Evolutionary conservation across 92 coral and sea anemone genomes (phyloP), one percentile per base, ranked within the genome.

Genomic region (Pocillopora grandis): DNA sequence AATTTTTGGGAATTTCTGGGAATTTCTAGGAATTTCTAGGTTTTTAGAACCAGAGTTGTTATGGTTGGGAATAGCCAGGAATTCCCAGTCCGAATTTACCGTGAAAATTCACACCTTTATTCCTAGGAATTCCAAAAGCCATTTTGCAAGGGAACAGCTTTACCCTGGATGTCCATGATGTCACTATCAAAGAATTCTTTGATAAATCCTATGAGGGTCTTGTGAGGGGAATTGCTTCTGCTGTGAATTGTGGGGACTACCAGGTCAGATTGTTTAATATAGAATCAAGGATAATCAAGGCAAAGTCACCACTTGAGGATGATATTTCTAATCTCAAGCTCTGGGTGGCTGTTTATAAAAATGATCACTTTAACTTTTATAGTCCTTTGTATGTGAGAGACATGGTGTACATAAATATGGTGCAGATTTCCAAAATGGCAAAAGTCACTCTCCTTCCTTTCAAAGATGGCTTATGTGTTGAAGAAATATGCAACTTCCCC

Each of bases 191-290:
- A 63, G 93, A 87, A 74, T 96, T 96, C 76, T 90, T 96, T 37
- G 79, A 83, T 31, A 61, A 88, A 48, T 94, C 93, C 3, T 92
- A 89, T 62, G 90, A 88, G 68, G 80, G 68, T 75, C 91, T 94
- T 55, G 86, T 88, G 19, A 75, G 71, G 33, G 83, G 86, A 5
- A 72, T 96, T 13, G 93, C 94, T 20, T 15, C 58, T 9, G 80
- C 88, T 9, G 57, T 96, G 10, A 86, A 84, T 3, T 90, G 90
- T 20, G 73, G 86, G 17, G 84, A 78, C 72, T 92, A 89, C 58
- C 93, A 96, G 75, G 84, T 96, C 55, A 76, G 89, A 33, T 77
- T 96, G n/a, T 96, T 90, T 92, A 88, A 94, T 62, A 95, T 96
- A 61, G 86, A 87, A 62, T 55, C 90, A 33, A 86, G 87, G 56